Evolutionary conservation across 2,113 vertebrate genomes (phyloP), one percentile per base, ranked within the genome.

Genomic region (Takifugu bimaculatus): DNA sequence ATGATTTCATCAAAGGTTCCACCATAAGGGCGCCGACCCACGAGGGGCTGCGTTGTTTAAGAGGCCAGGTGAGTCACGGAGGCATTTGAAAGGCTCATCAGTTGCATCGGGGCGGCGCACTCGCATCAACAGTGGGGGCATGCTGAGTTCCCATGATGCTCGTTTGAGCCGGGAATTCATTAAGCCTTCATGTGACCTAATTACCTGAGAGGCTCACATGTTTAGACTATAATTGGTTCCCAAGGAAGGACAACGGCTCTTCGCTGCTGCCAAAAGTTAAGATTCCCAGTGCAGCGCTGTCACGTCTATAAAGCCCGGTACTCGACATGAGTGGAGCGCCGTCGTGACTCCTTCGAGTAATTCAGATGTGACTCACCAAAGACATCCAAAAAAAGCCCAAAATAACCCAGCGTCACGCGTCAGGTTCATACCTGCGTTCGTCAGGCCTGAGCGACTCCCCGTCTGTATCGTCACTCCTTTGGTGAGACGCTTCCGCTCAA

Each of bases 311-410:
- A 55, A 57, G 5, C 65, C 59, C 53, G 27, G 63, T 72, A 70
- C 74, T 77, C 60, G 63, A 67, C 68, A 70, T 51, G 72, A 78
- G 60, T 43, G 75, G 63, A 29, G 57, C 68, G 51, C 73, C 28
- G 26, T 68, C 26, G 26, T 57, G 72, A 74, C 70, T 79, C 68
- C 82, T 80, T 80, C 67, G 79, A 78, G 70, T 76, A 27, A 81
- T 82, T 74, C 73, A 57, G 84, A 77, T 77, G 75, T 88, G 81
- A 86, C 75, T 87, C 85, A 87, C 74, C 80, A 56, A 63, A 74
- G 72, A 76, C 63, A 77, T 58, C 69, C 63, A 74, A 74, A 75
- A 74, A 76, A 74, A 74, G 54, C 20, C 20, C 20, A 20, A 20
- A 20, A 20, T 20, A 20, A 20, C 20, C 20, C 20, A 20, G 20